phyloP scores from a whole-genome alignment of 64 coral and sea anemone species.

The Stichodactyla mertensii region DNA sequence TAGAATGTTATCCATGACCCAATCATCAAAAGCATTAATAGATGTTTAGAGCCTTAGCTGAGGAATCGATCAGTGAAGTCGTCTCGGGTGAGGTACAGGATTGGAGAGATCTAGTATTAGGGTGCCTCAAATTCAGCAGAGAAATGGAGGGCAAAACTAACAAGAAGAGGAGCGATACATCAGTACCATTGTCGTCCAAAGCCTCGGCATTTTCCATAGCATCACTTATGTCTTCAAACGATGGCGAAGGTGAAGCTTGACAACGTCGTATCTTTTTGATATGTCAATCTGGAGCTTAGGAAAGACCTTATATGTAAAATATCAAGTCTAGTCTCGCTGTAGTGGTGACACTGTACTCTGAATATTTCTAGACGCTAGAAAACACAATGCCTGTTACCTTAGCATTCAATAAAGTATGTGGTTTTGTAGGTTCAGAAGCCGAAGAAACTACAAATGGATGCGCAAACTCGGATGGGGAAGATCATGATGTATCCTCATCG shows the following conservation, averaged over 20 bases:
- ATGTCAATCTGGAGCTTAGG: neutral
- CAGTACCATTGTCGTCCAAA: constrained; percentile 55
- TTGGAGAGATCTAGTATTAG: neutral
- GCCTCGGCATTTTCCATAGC: constrained; percentile 96
- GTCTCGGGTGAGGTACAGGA: constrained; percentile 14
- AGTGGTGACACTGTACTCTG: neutral
- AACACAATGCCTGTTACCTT: neutral
- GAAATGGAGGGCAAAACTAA: constrained; percentile 20
- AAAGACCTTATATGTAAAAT: constrained; percentile 4
- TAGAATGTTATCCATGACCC: constrained; percentile 49
- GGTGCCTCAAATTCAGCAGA: constrained; percentile 23
- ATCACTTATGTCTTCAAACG: constrained; percentile 76
- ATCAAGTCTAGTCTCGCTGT: neutral
- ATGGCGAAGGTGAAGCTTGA: constrained; percentile 35
- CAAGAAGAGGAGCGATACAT: neutral
- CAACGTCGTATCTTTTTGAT: constrained; percentile 15
- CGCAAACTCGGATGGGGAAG: neutral
- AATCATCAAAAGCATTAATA: constrained; percentile 84
- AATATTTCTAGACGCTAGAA: neutral
- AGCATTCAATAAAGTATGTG: neutral
- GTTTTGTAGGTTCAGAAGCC: neutral
- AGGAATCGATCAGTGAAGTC: constrained; percentile 16
- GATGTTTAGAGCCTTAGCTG: constrained; percentile 71
- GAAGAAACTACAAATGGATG: neutral
- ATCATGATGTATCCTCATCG: neutral